Conservation (phyloP, 2,888 invertebrate species). For the Sabatieria punctata region DNA sequence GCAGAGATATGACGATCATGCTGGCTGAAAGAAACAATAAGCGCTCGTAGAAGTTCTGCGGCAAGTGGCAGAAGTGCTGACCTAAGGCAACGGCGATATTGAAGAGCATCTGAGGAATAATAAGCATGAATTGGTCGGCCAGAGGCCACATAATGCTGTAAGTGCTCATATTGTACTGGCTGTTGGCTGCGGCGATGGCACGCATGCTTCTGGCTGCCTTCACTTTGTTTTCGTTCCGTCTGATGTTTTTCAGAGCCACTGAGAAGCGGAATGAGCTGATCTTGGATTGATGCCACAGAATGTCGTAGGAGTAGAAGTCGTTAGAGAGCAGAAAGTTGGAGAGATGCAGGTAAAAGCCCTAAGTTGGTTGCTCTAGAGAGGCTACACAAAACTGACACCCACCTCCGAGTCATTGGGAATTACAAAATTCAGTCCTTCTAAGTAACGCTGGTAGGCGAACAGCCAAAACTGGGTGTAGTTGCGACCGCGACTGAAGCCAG, state of each 20-base stretch:
- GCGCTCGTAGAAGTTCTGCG: too few species aligned
- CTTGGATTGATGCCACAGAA: not conserved
- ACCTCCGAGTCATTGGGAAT: not conserved
- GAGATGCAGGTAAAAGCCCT: not conserved
- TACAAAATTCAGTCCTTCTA: not conserved
- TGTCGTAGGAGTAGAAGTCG: slow-evolving; percentile 1
- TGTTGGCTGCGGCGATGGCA: not conserved
- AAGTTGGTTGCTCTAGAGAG: not conserved
- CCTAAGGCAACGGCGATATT: slow-evolving; percentile 64
- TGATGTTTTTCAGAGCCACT: not conserved
- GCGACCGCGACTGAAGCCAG: slow-evolving; percentile 41
- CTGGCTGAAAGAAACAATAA: slow-evolving; percentile 38
- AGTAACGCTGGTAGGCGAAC: not conserved
- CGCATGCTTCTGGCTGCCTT: not conserved
- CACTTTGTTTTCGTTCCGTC: not conserved
- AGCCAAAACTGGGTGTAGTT: not conserved
- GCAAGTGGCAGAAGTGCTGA: too few species aligned
- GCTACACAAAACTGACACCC: not conserved
- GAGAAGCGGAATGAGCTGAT: not conserved
- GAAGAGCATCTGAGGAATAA: slow-evolving; percentile 9
- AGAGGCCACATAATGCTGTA: not conserved
- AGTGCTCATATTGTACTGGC: not conserved
- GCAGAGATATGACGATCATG: slow-evolving; percentile 78
- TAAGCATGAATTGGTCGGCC: not conserved
- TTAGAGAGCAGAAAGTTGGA: not conserved